Evolutionary conservation across 1,140 invertebrate genomes (phyloP), one percentile per base, ranked within the genome.

Genomic region (Dendroctonus valens): DNA sequence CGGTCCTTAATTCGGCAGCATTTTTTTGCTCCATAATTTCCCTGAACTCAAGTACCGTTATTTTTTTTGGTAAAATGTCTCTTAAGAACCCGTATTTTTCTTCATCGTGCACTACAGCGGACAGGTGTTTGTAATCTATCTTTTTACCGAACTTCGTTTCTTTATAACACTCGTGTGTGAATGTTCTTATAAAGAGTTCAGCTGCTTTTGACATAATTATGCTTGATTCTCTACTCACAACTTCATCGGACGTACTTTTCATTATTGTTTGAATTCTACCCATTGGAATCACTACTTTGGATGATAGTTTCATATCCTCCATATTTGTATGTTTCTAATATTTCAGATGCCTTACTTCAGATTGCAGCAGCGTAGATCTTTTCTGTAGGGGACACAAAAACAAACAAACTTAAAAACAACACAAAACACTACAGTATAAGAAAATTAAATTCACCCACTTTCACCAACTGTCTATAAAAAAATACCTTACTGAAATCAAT

Each of bases 161-260:
- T 68, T 81, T 80, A 69, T 83, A 84, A 14, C 86, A 85, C 71
- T 85, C 81, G 67, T 83, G 81, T 0, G 87, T 82, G 49, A 90
- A 76, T 71, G 85, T 83, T 67, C 83, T 85, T 67, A 91, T 85
- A 75, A 91, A 90, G 46, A 89, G 68, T 75, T 87, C 85, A 52
- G 90, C 89, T 37, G 90, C 88, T 84, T 87, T 88, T 7, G 87
- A 85, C 51, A 90, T 86, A 59, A 89, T 76, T 76, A 84, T 86
- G 14, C 91, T 79, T 11, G 89, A 87, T 77, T 92, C 90, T 73
- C 87, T 86, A 42, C 88, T 87, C 44, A 93, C 87, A 40, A 85
- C 85, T 68, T 91, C 89, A 74, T 91, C 89, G 41, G 90, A 90
- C 3, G 90, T 91, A 79, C 90, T 91, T 82, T 92, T 92, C 90